Evolutionary conservation across 2,113 vertebrate species (phyloP).

Genomic region (Pholis gunnellus): DNA sequence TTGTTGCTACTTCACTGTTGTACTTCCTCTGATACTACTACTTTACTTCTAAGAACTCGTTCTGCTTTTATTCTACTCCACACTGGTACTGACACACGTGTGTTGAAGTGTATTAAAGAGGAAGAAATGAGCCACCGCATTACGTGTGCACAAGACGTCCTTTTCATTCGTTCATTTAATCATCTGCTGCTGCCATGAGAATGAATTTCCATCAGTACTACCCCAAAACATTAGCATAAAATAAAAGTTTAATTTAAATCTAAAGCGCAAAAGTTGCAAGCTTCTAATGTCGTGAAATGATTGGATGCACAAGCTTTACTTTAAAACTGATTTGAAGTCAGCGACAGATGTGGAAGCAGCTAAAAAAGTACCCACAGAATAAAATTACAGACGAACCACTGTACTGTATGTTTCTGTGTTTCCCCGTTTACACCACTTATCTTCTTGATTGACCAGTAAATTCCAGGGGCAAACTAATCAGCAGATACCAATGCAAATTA

Average conservation of each 20-base stretch:
- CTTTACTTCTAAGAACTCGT: neutral
- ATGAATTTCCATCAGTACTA: constrained; percentile 34
- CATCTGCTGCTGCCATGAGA: constrained; percentile 1
- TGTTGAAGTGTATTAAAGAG: constrained; percentile 17
- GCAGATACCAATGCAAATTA: constrained; percentile 33
- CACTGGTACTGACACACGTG: neutral
- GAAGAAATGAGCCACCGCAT: neutral
- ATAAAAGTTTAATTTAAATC: constrained; percentile 22
- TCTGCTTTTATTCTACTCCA: neutral
- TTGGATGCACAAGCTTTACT: neutral
- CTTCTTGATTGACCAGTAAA: constrained; percentile 35
- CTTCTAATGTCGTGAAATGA: neutral
- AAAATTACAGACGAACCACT: constrained; percentile 13
- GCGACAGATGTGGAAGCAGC: neutral
- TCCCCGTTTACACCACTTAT: constrained; percentile 36
- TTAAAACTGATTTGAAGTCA: constrained; percentile 20
- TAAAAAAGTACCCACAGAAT: neutral
- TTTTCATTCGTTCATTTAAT: constrained; percentile 9
- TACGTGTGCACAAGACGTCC: neutral
- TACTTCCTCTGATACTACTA: neutral
- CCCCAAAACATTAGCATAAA: constrained; percentile 22
- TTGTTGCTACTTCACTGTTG: neutral
- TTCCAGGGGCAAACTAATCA: constrained; percentile 54
- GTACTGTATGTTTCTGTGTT: constrained; percentile 1
- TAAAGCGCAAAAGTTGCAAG: neutral